Evolutionary conservation across 2,797 vertebrate species (phyloP).

Genomic region (Lepus oiostolus): DNA sequence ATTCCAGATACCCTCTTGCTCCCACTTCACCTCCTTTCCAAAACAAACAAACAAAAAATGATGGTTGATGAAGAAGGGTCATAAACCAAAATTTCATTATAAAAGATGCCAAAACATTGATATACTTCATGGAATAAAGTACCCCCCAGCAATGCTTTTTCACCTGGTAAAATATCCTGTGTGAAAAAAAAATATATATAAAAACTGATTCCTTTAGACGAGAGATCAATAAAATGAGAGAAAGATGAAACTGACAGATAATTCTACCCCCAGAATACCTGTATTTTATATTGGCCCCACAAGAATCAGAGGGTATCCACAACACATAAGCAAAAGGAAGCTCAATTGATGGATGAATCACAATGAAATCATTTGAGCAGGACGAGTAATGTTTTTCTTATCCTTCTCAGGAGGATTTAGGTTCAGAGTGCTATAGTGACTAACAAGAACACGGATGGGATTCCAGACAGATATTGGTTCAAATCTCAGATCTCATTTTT

Average conservation of each 20-base stretch:
- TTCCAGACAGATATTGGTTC: slow-evolving; percentile 8
- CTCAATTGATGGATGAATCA: not conserved
- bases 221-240: slow-evolving; percentile 22
- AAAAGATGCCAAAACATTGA: slow-evolving; percentile 13
- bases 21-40: not conserved
- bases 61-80: not conserved
- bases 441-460: not conserved
- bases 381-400: not conserved
- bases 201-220: slow-evolving; percentile 10
- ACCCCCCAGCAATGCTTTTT: slow-evolving; percentile 3
- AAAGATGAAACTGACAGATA: slow-evolving; percentile 2
- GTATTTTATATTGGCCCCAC: not conserved
- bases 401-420: not conserved
- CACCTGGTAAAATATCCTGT: not conserved
- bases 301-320: not conserved
- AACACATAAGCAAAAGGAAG: slow-evolving; percentile 26
- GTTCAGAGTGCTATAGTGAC: slow-evolving; percentile 37
- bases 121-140: not conserved
- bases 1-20: slow-evolving; percentile 42
- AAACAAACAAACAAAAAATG: not conserved
- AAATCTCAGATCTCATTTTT: not conserved
- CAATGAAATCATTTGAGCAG: slow-evolving; percentile 61
- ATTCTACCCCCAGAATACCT: not conserved
- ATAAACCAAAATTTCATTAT: slow-evolving; percentile 34
- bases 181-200: not conserved